Evolutionary conservation across 2,888 invertebrate genomes (phyloP).

Genomic region (Dexiosoma caninum): DNA sequence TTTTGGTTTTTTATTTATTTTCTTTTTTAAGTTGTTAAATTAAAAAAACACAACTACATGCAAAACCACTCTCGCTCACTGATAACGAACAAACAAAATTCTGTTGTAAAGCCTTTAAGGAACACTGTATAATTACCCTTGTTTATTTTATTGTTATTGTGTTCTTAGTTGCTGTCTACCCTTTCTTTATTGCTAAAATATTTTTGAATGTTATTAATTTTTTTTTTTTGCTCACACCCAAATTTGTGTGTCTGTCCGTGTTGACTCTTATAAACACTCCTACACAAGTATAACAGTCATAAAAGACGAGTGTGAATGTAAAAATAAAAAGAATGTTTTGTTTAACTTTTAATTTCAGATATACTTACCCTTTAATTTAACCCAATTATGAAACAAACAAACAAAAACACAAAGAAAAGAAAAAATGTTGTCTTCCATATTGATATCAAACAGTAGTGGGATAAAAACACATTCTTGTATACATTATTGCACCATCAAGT

Average conservation of each 20-base stretch:
- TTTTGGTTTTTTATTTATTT: background rate
- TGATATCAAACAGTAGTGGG: no score
- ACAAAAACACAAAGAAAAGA: no score
- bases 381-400: background rate
- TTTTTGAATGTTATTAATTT: constrained; percentile 14
- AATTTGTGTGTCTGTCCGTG: constrained; percentile 16
- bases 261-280: background rate
- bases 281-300: background rate
- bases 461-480: no score
- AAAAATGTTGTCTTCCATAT: no score
- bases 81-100: background rate
- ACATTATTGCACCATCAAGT: no score
- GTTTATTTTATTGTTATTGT: constrained; percentile 18
- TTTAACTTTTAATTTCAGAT: background rate
- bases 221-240: constrained; percentile 1
- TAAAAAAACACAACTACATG: background rate
- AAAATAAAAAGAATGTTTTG: background rate
- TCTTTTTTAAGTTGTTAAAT: constrained; percentile 10
- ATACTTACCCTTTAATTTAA: background rate
- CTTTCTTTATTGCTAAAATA: background rate
- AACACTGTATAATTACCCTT: constrained; percentile 49
- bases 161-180: background rate
- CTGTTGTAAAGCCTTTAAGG: constrained; percentile 25
- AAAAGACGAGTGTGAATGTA: background rate
- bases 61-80: background rate